These are phyloP conservation scores for Myotis daubentonii DNA, from an alignment of 2,797 vertebrate genomes.

Conservation along the genomic window DNA sequence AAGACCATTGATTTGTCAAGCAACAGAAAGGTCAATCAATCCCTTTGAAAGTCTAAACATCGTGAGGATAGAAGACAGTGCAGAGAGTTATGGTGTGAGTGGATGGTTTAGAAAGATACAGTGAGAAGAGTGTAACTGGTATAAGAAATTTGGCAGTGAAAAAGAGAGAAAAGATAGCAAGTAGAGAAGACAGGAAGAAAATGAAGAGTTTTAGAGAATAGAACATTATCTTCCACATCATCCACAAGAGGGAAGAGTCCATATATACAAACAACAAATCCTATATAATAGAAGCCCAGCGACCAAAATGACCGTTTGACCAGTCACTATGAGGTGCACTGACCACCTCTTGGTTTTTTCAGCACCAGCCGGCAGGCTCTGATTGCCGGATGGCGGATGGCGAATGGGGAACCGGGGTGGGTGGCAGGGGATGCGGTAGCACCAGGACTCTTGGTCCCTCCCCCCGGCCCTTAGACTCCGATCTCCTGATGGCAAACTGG, in stretches of 20 bases:
- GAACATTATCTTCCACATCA: not conserved
- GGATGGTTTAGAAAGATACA: not conserved
- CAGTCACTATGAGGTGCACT: too few relatives aligned
- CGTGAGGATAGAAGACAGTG: not conserved
- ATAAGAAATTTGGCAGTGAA: not conserved
- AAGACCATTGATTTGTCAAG: conserved; percentile 4
- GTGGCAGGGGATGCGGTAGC: too few relatives aligned
- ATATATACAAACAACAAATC: not conserved
- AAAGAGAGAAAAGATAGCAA: not conserved
- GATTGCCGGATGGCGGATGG: too few relatives aligned
- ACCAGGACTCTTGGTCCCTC: too few relatives aligned
- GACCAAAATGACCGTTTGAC: too few relatives aligned
- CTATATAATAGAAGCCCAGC: too few relatives aligned
- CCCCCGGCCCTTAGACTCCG: too few relatives aligned
- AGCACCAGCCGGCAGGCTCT: too few relatives aligned
- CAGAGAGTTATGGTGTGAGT: not conserved
- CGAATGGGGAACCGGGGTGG: too few relatives aligned
- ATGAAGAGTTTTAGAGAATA: not conserved
- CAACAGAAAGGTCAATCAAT: not conserved
- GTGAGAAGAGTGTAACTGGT: not conserved
- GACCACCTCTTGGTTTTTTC: too few relatives aligned
- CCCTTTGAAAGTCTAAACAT: conserved; percentile 7
- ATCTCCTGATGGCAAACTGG: too few relatives aligned
- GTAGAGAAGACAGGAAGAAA: not conserved
- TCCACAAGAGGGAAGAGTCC: not conserved